Base-by-base conservation (phyloP, 2,113 vertebrate species). In the Pardalotus punctatus region DNA sequence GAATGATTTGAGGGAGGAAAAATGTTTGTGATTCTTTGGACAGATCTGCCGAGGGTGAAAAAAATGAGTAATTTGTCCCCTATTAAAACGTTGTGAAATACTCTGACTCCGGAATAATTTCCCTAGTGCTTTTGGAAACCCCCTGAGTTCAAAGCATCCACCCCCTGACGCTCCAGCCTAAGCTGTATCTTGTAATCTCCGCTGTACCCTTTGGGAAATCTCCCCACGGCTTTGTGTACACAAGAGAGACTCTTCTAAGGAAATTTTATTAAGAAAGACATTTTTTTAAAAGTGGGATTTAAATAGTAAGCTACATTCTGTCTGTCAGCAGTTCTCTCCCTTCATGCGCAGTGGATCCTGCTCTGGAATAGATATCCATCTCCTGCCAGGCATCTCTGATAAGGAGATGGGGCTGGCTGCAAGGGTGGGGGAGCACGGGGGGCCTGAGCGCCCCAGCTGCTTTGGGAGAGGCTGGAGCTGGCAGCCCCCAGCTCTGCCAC, bases 151-250 rank as follows among this genome's bases (percentile, higher is more conserved):
- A 90, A 93, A 94, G 47, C 90, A 95, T 94, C 92, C 93, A 88
- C 96, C 94, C 90, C 80, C 96, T 96, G 93, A 95, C 1, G 90
- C 88, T 95, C 88, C 72, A 91, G 83, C 88, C 86, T 93, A 88
- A 96, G 42, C 81, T 94, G 65, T 89, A 81, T 95, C 82, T 92
- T 95, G 94, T 95, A 96, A 96, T 96, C 90, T 96, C 94, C 0
- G 1, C 77, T 74, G 65, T 72, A 88, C 88, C 96, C 86, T 91
- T 96, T 94, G 96, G 96, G 90, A 97, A 95, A 94, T 95, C 94
- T 95, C 94, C 96, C 94, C 72, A 86, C 5, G 42, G 93, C 88
- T 96, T 92, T 95, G 86, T 96, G 93, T 96, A 96, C 90, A 94
- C 94, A 96, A 92, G 92, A 96, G 90, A 96, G 61, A 65, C 10